Conservation (phyloP, 2,113 vertebrate species). For the Brachyistius frenatus region DNA sequence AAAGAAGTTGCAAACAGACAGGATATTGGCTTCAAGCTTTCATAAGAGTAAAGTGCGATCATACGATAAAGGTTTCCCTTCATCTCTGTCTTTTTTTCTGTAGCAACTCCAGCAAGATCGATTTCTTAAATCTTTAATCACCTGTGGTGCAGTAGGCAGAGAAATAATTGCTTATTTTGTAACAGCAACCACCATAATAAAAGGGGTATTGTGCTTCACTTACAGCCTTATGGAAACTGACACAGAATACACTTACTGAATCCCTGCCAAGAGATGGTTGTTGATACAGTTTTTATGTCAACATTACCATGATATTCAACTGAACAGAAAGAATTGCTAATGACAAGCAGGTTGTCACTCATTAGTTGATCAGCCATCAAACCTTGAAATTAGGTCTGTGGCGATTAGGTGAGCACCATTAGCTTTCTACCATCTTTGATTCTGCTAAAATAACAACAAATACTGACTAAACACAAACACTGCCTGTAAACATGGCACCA, state of each 20-base stretch:
- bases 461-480: background rate
- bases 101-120: conserved; percentile 66
- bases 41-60: conserved; percentile 21
- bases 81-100: conserved; percentile 49
- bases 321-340: conserved; percentile 4
- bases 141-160: conserved; percentile 69
- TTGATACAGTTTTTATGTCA: conserved; percentile 34
- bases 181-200: conserved; percentile 58
- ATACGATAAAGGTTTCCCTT: conserved; percentile 46
- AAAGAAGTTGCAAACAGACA: conserved; percentile 49
- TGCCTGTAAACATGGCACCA: background rate
- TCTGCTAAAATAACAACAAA: conserved; percentile 12
- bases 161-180: conserved; percentile 81
- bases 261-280: conserved; percentile 3
- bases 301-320: background rate
- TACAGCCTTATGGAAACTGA: conserved; percentile 34
- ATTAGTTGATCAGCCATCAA: conserved; percentile 17
- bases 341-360: conserved; percentile 23
- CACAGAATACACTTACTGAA: conserved; percentile 25
- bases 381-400: conserved; percentile 12
- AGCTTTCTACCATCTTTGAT: background rate
- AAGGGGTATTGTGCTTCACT: conserved; percentile 45
- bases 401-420: background rate
- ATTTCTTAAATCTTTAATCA: conserved; percentile 82
- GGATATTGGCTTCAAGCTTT: conserved; percentile 54